Percentiles rank a stretch among this genome's conserved stretches.
Evolutionary conservation across 2,113 vertebrate species (phyloP).

Genomic region (Neodontobutis hainanensis): DNA sequence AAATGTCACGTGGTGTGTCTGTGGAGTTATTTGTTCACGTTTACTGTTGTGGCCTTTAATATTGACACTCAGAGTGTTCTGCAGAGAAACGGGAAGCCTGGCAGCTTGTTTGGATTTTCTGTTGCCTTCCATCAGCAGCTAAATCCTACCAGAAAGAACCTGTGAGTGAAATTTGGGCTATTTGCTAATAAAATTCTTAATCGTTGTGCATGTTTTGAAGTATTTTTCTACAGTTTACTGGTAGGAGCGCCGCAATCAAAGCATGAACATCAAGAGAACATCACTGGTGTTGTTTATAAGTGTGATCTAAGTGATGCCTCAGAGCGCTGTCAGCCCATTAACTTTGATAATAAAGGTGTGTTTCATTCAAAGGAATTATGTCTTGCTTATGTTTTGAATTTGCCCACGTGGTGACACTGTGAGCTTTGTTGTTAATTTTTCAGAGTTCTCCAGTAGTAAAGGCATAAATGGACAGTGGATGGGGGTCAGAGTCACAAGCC

Average conservation of each 20-base stretch:
- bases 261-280: conserved; percentile 81
- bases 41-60: conserved; percentile 80
- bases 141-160: conserved; percentile 77
- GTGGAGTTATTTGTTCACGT: conserved; percentile 25
- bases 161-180: conserved; percentile 79
- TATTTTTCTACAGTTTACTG: conserved; percentile 80
- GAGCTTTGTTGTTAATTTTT: conserved; percentile 5
- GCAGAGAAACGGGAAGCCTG: conserved; percentile 79
- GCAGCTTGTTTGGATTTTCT: conserved; percentile 89
- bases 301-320: conserved; percentile 81
- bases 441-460: conserved; percentile 71
- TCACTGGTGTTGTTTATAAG: conserved; percentile 88
- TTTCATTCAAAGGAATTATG: conserved; percentile 6
- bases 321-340: conserved; percentile 79
- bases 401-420: not conserved
- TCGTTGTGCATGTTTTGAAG: not conserved
- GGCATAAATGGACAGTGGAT: conserved; percentile 93
- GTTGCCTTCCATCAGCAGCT: conserved; percentile 89
- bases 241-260: conserved; percentile 89
- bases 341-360: conserved; percentile 85
- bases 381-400: not conserved
- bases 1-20: conserved; percentile 26
- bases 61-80: conserved; percentile 82
- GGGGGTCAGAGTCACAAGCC: conserved; percentile 91
- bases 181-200: not conserved